A percentile compares a stretch with the other conserved stretches of the same genome.
Conservation (phyloP, 2,113 vertebrate species). For the Rhinoderma darwinii region DNA sequence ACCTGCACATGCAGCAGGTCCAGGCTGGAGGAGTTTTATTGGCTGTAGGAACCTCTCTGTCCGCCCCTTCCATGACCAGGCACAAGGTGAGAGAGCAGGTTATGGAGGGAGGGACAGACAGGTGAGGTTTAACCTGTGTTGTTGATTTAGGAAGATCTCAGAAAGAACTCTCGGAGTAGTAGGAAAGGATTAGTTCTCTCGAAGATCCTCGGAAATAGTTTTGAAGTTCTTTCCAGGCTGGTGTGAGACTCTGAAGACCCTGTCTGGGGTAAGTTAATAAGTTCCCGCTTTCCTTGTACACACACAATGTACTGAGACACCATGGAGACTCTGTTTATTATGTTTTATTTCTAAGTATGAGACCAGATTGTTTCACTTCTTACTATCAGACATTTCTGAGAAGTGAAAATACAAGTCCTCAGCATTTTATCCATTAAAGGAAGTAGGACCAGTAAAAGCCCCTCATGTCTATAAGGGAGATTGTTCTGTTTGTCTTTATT, state of each 20-base stretch:
- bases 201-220: not conserved
- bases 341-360: not conserved
- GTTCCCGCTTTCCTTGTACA: not conserved
- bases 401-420: not conserved
- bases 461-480: not conserved
- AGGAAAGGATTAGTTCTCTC: not conserved
- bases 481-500: not conserved
- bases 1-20: constrained; percentile 33
- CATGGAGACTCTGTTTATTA: not conserved
- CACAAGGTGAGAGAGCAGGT: constrained; percentile 10
- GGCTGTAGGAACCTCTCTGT: not conserved
- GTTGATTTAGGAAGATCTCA: not conserved
- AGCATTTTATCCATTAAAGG: not conserved
- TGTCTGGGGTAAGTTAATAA: constrained; percentile 40
- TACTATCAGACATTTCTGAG: not conserved
- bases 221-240: not conserved
- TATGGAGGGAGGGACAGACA: constrained; percentile 29
- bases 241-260: too few species aligned
- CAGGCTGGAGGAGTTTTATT: not conserved
- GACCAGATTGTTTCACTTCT: not conserved
- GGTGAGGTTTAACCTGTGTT: constrained; percentile 40
- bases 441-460: not conserved
- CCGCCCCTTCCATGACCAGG: constrained; percentile 25
- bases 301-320: not conserved
- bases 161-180: not conserved